Evolutionary conservation across 2,888 invertebrate genomes (phyloP).

Genomic region (Camptogramma bilineatum): DNA sequence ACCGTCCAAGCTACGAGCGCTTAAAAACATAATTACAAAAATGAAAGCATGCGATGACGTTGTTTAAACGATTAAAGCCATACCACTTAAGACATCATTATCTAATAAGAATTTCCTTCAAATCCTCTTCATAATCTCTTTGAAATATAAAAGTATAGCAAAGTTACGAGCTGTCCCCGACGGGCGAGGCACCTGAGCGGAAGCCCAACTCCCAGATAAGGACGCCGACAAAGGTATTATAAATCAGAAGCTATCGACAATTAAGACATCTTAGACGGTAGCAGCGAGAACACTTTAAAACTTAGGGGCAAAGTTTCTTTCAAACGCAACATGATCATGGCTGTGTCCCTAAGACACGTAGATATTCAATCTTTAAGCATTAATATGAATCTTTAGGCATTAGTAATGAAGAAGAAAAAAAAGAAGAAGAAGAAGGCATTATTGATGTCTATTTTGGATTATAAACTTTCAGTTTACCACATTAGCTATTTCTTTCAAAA

Average conservation of each 20-base stretch:
- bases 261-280: slow-evolving; percentile 69
- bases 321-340: not conserved
- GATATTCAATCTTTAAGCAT: no score
- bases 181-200: slow-evolving; percentile 23
- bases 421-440: no score
- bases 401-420: no score
- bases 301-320: not conserved
- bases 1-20: no score
- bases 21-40: no score
- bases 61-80: not conserved
- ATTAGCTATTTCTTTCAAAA: no score
- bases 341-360: no score
- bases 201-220: slow-evolving; percentile 37
- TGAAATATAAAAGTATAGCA: slow-evolving; percentile 11
- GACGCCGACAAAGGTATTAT: slow-evolving; percentile 81
- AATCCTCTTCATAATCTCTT: slow-evolving; percentile 24
- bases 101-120: slow-evolving; percentile 20
- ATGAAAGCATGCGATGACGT: no score
- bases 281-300: not conserved
- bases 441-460: no score
- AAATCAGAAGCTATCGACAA: slow-evolving; percentile 81
- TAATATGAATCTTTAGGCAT: no score
- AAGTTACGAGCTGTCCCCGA: slow-evolving; percentile 21
- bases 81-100: not conserved
- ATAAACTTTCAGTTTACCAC: no score